These are phyloP conservation scores for Syndactyla subalaris DNA, from an alignment of 2,797 vertebrate genomes.

Conservation along the genomic window DNA sequence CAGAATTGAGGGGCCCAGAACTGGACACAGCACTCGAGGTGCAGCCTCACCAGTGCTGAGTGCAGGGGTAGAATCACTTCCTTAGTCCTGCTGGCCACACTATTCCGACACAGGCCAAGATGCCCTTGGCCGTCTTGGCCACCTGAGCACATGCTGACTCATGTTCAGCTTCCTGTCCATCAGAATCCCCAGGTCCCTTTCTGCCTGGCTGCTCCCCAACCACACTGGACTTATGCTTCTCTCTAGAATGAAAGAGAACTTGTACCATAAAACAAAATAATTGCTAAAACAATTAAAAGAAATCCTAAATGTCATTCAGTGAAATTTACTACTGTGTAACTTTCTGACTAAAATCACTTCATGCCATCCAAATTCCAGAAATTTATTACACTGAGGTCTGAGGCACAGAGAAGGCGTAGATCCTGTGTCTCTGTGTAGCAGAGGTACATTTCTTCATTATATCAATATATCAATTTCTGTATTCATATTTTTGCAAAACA, in stretches of 20 bases:
- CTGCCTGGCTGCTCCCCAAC: too few species aligned
- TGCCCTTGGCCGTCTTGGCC: too few species aligned
- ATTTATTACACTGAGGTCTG: slow-evolving; percentile 77
- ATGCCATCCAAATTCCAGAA: slow-evolving; percentile 72
- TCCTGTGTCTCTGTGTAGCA: slow-evolving; percentile 77
- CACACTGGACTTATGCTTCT: not conserved
- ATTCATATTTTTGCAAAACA: slow-evolving; percentile 80
- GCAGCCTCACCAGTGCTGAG: too few species aligned
- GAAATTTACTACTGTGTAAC: not conserved
- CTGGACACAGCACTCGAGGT: too few species aligned
- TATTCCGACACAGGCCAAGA: too few species aligned
- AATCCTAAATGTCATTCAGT: not conserved
- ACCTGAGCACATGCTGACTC: too few species aligned
- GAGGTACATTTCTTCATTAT: slow-evolving; percentile 72
- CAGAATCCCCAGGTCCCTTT: too few species aligned
- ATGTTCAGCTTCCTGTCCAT: too few species aligned
- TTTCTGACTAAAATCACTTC: slow-evolving; percentile 78
- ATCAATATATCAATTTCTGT: slow-evolving; percentile 76
- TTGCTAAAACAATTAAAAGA: not conserved
- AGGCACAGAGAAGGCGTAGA: slow-evolving; percentile 39
- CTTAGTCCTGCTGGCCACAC: too few species aligned
- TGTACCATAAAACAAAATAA: not conserved
- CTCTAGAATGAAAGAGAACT: not conserved
- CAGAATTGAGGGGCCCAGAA: too few species aligned
- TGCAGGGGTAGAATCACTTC: too few species aligned